Evolutionary conservation across 2,797 vertebrate genomes (phyloP).

Genomic region (Rachycentron canadum): DNA sequence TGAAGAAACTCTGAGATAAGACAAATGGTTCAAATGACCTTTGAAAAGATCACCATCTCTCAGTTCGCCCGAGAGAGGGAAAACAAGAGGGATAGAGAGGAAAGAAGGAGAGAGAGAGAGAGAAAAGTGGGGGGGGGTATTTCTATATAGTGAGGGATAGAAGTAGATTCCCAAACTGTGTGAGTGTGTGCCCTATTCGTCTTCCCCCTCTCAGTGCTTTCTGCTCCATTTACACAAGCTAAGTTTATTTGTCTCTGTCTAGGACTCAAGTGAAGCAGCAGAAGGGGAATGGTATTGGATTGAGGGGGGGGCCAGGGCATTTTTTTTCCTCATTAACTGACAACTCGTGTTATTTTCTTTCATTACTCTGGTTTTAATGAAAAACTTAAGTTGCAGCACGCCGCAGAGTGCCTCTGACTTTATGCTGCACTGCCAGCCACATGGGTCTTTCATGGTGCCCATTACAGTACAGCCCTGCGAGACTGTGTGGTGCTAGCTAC

Average conservation of each 20-base stretch:
- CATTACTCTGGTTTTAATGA: conserved; percentile 38
- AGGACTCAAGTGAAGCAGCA: conserved; percentile 48
- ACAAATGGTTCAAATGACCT: conserved; percentile 82
- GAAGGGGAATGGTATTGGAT: background rate
- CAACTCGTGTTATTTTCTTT: conserved; percentile 25
- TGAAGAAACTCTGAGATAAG: conserved; percentile 76
- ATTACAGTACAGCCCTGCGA: conserved; percentile 57
- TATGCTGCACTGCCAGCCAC: conserved; percentile 14
- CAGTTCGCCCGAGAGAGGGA: conserved; percentile 51
- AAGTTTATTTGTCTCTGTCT: conserved; percentile 68
- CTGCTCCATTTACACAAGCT: conserved; percentile 72
- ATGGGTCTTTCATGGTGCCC: conserved; percentile 60
- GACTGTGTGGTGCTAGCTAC: conserved; percentile 20
- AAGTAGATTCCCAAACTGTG: conserved; percentile 74
- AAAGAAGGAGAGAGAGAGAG: too few relatives aligned
- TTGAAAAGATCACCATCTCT: conserved; percentile 81
- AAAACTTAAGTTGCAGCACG: background rate
- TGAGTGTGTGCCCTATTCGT: conserved; percentile 50
- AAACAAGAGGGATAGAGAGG: conserved; percentile 35
- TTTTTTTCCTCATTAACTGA: conserved; percentile 37
- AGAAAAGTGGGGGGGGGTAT: conserved; percentile 31
- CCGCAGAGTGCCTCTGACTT: conserved; percentile 1
- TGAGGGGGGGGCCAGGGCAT: background rate
- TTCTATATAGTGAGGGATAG: conserved; percentile 67
- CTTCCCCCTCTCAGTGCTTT: conserved; percentile 45